phyloP scores from a whole-genome alignment of 2,888 invertebrate species.

The Drosophila greeni region DNA sequence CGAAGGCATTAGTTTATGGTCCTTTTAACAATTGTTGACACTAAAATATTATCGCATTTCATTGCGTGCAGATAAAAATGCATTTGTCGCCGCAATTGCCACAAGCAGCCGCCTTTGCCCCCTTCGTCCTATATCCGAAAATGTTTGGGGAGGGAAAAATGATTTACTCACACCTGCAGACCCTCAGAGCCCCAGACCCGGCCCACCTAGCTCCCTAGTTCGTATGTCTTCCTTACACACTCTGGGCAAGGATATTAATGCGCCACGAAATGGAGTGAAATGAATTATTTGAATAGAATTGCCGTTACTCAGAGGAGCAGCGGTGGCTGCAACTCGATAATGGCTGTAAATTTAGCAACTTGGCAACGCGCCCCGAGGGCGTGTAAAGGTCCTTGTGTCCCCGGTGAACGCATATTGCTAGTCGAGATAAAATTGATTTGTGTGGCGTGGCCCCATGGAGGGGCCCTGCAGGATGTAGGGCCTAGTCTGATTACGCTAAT shows the following conservation, averaged over 20 bases:
- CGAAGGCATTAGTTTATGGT: slow-evolving; percentile 73
- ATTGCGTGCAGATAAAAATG: slow-evolving; percentile 75
- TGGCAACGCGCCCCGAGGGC: slow-evolving; percentile 31
- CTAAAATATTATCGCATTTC: slow-evolving; percentile 77
- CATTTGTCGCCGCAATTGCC: slow-evolving; percentile 74
- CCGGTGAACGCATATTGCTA: slow-evolving; percentile 70
- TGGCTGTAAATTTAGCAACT: slow-evolving; percentile 66
- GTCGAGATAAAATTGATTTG: slow-evolving; percentile 75
- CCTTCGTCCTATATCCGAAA: background rate
- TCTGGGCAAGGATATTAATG: slow-evolving; percentile 72
- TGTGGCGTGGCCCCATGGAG: slow-evolving; percentile 48
- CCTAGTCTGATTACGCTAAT: slow-evolving; percentile 48
- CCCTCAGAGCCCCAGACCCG: background rate
- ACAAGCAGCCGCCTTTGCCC: slow-evolving; percentile 45
- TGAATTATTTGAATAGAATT: slow-evolving; percentile 76
- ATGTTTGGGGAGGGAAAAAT: slow-evolving; percentile 33
- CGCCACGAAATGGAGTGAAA: slow-evolving; percentile 73
- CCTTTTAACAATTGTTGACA: slow-evolving; percentile 78
- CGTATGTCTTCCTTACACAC: slow-evolving; percentile 70
- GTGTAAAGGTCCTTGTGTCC: slow-evolving; percentile 41
- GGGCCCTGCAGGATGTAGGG: slow-evolving; percentile 8
- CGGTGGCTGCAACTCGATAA: slow-evolving; percentile 60
- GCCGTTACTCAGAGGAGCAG: slow-evolving; percentile 55
- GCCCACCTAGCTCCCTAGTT: slow-evolving; percentile 41
- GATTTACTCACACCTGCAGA: slow-evolving; percentile 74